Evolutionary conservation across 2,888 invertebrate genomes (phyloP), one percentile per base, ranked within the genome.

Genomic region (Aelia acuminata): DNA sequence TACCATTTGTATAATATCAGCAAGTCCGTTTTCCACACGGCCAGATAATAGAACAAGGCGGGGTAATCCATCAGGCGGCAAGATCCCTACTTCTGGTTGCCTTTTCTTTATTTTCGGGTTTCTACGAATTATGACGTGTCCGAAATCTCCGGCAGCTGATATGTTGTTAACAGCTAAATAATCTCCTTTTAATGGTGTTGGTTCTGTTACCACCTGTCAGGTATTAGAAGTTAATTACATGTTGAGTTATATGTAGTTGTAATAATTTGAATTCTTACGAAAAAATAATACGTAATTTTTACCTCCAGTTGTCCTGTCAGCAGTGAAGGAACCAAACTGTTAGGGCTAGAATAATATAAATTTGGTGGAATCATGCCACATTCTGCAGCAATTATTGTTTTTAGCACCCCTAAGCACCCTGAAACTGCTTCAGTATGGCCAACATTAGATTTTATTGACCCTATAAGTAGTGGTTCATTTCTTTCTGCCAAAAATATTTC

Each of bases 371-470:
- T 91, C 18, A 89, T 85, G 8, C 91, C 91, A 4, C 90, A 89
- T 57, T 92, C 90, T 88, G 91, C 88, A 13, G 91, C 90, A 35
- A 91, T 89, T 43, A 91, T 57, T 0, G 90, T 93, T 91, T 94
- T 94, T 18, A 93, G 92, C 50, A 94, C 90, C 5, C 93, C 92
- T 53, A 93, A 93, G 39, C 94, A 91, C 53, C 93, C 91, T 5
- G 92, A 91, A 70, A 91, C 90, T 13, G 94, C 94, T 91, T 94
- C 94, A 11, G 94, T 92, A 90, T 95, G 94, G 3, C 95, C 95
- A 92, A 94, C 93, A 91, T 94, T 94, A 70, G 94, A 94, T 91
- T 94, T 95, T 53, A 94, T 93, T 0, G 94, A 94, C 18, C 94
- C 94, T 89, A 95, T 93, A 35, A 93, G 91, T n/a, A 95, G 92